These are phyloP conservation scores for Theonella swinhoei DNA, from an alignment of 37 sponge, comb jelly and placozoan genomes.

Conservation along the genomic window DNA sequence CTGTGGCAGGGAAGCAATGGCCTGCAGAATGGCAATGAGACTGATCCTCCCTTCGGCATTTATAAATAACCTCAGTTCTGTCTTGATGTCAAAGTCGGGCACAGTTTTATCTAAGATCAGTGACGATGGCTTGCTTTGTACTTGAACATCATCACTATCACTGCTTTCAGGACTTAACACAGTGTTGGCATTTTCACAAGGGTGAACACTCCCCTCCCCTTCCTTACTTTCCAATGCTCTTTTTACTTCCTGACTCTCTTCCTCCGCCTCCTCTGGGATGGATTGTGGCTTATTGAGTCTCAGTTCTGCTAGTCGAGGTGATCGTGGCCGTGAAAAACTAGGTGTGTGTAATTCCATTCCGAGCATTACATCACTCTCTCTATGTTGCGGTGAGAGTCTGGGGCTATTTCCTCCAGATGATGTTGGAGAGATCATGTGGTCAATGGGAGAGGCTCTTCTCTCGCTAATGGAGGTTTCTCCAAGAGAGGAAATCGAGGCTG, in stretches of 20 bases:
- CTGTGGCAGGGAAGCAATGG: slow-evolving; percentile 50
- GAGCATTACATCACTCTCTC: too few relatives aligned
- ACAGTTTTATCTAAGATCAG: slow-evolving; percentile 3
- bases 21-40: slow-evolving; percentile 62
- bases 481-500: too few relatives aligned
- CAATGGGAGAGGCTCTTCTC: neutral
- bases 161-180: too few relatives aligned
- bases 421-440: neutral
- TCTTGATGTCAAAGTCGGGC: slow-evolving; percentile 6
- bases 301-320: neutral
- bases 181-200: too few relatives aligned
- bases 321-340: neutral
- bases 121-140: neutral
- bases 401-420: neutral
- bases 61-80: slow-evolving; percentile 36
- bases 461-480: neutral
- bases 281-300: neutral
- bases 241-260: neutral
- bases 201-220: too few relatives aligned
- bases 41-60: slow-evolving; percentile 71
- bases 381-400: neutral
- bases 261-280: neutral
- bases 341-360: too few relatives aligned
- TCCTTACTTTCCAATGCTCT: neutral
- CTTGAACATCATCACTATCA: neutral